Conservation (phyloP, 2,797 vertebrate species). For the Lindbergichthys nudifrons region DNA sequence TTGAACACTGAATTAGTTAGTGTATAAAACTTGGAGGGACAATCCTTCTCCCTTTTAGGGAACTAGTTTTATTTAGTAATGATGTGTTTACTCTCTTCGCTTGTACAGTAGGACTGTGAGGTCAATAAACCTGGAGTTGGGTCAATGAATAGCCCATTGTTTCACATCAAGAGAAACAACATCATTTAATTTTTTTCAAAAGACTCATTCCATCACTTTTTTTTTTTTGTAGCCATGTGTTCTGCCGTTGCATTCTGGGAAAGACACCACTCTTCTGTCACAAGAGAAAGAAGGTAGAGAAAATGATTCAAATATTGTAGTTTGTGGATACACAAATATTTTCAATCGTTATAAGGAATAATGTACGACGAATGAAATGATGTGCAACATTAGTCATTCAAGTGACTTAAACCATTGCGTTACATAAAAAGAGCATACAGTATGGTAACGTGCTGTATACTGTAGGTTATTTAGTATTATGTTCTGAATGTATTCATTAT, state of each 20-base stretch:
- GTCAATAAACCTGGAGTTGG: slow-evolving; percentile 9
- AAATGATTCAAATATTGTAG: slow-evolving; percentile 5
- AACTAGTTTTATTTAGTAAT: background rate
- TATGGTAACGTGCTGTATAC: background rate
- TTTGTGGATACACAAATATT: background rate
- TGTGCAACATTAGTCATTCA: background rate
- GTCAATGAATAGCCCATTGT: background rate
- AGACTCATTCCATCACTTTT: slow-evolving; percentile 21
- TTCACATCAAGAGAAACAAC: background rate
- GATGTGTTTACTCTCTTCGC: background rate
- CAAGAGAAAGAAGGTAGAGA: background rate
- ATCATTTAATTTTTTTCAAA: background rate
- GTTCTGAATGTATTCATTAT: background rate
- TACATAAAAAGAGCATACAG: background rate
- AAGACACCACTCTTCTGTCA: slow-evolving; percentile 6
- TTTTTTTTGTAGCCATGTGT: slow-evolving; percentile 10
- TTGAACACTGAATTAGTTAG: background rate
- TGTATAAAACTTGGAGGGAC: background rate
- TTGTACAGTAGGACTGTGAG: background rate
- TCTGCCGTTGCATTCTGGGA: slow-evolving; percentile 37
- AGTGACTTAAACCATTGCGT: background rate
- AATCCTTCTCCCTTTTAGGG: background rate
- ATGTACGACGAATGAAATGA: background rate
- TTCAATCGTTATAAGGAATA: background rate
- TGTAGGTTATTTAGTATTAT: background rate